These are phyloP conservation scores for Nothoprocta perdicaria DNA, from an alignment of 2,113 vertebrate genomes.

Conservation along the genomic window DNA sequence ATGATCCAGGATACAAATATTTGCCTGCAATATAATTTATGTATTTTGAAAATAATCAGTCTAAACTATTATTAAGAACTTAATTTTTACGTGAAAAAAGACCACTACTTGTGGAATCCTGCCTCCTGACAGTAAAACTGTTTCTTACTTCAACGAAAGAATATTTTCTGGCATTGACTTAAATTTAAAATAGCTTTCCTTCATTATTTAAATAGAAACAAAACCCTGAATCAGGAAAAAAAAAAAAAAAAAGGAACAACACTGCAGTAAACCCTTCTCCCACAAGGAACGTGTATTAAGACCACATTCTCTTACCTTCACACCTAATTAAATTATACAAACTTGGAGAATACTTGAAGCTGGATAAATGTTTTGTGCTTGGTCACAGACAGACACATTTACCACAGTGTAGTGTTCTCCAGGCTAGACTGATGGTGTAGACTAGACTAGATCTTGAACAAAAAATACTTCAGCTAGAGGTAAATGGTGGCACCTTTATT, in stretches of 20 bases:
- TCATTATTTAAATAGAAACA: neutral
- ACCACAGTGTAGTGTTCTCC: neutral
- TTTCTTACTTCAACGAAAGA: neutral
- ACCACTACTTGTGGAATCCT: conserved; percentile 19
- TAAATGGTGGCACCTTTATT: neutral
- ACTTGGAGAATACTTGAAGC: neutral
- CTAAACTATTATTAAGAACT: neutral
- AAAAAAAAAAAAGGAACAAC: no score
- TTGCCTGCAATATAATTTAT: conserved; percentile 6
- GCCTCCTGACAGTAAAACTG: neutral
- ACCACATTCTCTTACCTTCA: neutral
- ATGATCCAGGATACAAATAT: conserved; percentile 29
- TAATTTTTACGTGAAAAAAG: conserved; percentile 12
- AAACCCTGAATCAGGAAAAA: neutral
- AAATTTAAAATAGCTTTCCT: neutral
- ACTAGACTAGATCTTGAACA: neutral
- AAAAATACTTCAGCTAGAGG: neutral
- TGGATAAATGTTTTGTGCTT: neutral
- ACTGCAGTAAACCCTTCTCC: neutral
- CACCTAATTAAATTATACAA: neutral
- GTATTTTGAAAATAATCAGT: conserved; percentile 51
- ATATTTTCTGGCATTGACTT: neutral
- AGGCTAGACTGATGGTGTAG: neutral
- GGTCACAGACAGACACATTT: neutral
- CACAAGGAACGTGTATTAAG: neutral